Base-by-base conservation (phyloP, 2,888 invertebrate species). In the Anorthoa munda region DNA sequence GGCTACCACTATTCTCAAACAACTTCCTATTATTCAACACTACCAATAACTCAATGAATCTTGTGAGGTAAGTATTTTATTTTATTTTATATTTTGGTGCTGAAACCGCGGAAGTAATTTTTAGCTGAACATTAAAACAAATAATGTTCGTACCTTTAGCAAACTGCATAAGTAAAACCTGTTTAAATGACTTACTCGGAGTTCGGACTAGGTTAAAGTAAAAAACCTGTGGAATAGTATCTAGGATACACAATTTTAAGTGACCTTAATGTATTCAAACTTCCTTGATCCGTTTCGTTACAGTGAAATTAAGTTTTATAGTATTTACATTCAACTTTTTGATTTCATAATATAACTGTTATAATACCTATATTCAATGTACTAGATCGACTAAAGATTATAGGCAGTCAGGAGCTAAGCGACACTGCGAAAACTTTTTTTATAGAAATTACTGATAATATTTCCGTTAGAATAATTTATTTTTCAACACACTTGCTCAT, bases 21-120 rank as follows among this genome's bases (percentile, higher is more conserved):
- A n/a, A n/a, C 68, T 68, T 78, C 80, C 53, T 69, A 45, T 61
- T 61, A 23, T 79, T 61, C 23, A 58, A 56, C 56, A 79, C 68
- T 66, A 69, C 4, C 17, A 31, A 48, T 21, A 45, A 75, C 48
- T 66, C 50, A 17, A 39, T 63, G 26, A 21, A 60, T 55, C 17
- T 46, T 51, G 23, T 12, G n/a, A 56, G 23, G 15, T 63, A 18
- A 12, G 1, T 50, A 9, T 7, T 15, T 50, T 45, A 11, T 39
- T 72, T 50, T 45, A 58, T 51, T 58, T 63, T 45, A 58, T 51
- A 53, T 63, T 51, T 56, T 77, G 4, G 39, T 66, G 55, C 72
- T 65, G 46, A 61, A 69, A 80, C n/a, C 48, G 45, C 78, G 80
- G 78, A 79, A 79, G 65, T 53, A 61, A 50, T 68, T 68, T 75